Percentiles rank a stretch among this genome's conserved stretches.
These are phyloP conservation scores for Charaxes varanes DNA, from an alignment of 1,140 invertebrate species.

Conservation along the genomic window DNA sequence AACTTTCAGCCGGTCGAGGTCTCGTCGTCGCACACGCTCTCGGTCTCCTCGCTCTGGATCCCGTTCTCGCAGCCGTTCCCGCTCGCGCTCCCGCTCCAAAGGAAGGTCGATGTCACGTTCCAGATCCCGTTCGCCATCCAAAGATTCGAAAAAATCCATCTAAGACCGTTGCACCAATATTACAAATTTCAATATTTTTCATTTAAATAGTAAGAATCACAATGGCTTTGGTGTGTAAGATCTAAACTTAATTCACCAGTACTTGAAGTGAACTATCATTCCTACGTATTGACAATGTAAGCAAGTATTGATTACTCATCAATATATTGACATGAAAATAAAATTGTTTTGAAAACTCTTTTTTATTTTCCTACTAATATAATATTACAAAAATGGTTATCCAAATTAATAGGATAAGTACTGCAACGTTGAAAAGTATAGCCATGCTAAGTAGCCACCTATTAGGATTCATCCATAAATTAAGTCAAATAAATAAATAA, in stretches of 20 bases:
- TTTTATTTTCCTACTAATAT: conserved; percentile 10
- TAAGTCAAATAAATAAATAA: too few relatives aligned
- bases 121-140: conserved; percentile 61
- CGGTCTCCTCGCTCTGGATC: conserved; percentile 59
- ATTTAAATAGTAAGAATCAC: conserved; percentile 17
- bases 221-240: conserved; percentile 13
- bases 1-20: conserved; percentile 47
- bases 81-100: conserved; percentile 60
- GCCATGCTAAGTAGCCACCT: too few relatives aligned
- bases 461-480: too few relatives aligned
- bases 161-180: conserved; percentile 26
- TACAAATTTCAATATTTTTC: conserved; percentile 18
- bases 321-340: conserved; percentile 40
- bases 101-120: conserved; percentile 59
- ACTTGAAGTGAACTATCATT: conserved; percentile 30
- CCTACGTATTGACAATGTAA: conserved; percentile 29
- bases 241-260: conserved; percentile 11
- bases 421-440: too few relatives aligned
- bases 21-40: conserved; percentile 52
- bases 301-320: conserved; percentile 39
- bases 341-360: conserved; percentile 20
- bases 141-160: conserved; percentile 66
- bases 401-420: too few relatives aligned
- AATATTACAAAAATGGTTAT: too few relatives aligned
- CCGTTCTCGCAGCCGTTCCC: conserved; percentile 54